Evolutionary conservation across 2,113 vertebrate species (phyloP).

Genomic region (Salvelinus sp.): DNA sequence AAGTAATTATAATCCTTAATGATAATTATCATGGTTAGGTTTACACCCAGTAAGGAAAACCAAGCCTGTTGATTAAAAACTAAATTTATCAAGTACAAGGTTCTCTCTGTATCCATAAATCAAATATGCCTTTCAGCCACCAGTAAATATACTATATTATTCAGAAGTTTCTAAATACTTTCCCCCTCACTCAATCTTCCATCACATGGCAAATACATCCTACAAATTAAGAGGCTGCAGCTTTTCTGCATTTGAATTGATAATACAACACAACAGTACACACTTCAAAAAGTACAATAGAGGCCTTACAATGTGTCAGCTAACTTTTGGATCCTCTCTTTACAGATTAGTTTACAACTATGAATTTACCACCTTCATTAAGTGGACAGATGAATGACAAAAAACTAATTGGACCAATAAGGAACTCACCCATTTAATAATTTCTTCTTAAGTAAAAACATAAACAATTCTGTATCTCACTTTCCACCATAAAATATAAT

Average conservation of each 20-base stretch:
- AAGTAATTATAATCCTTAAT: slow-evolving; percentile 1
- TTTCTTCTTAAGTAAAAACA: too few relatives aligned
- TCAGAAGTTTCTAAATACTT: background rate
- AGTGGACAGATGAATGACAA: background rate
- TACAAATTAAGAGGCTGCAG: background rate
- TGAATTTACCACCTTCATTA: background rate
- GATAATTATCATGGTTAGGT: slow-evolving; percentile 21
- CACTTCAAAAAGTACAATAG: background rate
- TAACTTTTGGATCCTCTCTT: too few relatives aligned
- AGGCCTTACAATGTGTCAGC: background rate
- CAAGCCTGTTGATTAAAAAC: background rate
- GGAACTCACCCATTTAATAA: background rate
- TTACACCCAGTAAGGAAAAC: slow-evolving; percentile 1
- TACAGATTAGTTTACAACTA: too few relatives aligned
- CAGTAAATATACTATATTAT: slow-evolving; percentile 25
- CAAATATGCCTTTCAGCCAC: slow-evolving; percentile 14
- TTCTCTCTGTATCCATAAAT: slow-evolving; percentile 32
- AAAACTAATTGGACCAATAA: background rate
- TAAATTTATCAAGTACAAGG: background rate
- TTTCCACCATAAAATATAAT: background rate
- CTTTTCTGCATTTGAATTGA: too few relatives aligned
- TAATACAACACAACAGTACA: background rate
- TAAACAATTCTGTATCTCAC: too few relatives aligned
- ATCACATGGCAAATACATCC: background rate
- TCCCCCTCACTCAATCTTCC: background rate